A percentile compares a stretch with the other conserved stretches of the same genome.
phyloP scores from a whole-genome alignment of 2,888 invertebrate genomes.

The Dicyrtomina minuta region DNA sequence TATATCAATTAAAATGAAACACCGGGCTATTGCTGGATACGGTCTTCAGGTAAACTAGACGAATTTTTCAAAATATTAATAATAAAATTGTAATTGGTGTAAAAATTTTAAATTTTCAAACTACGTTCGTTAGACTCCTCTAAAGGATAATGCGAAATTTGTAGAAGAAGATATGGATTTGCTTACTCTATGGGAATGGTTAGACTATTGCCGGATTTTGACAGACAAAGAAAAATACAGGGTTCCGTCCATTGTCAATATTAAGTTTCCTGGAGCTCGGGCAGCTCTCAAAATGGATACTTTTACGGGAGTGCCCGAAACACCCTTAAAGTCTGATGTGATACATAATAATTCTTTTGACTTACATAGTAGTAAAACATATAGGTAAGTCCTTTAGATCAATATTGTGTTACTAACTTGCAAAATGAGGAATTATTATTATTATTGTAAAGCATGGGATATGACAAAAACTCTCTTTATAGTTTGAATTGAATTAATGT shows the following conservation, averaged over 20 bases:
- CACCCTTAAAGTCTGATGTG: slow-evolving; percentile 49
- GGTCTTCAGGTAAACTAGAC: slow-evolving; percentile 70
- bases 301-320: slow-evolving; percentile 21
- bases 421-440: not conserved
- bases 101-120: too few relatives aligned
- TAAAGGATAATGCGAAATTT: slow-evolving; percentile 76
- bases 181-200: slow-evolving; percentile 80
- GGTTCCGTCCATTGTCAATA: slow-evolving; percentile 41
- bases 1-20: slow-evolving; percentile 72
- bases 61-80: not conserved
- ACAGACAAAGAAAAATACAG: slow-evolving; percentile 61
- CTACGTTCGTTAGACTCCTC: slow-evolving; percentile 63
- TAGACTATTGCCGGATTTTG: slow-evolving; percentile 69
- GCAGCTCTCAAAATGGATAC: slow-evolving; percentile 46
- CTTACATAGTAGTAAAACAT: slow-evolving; percentile 48
- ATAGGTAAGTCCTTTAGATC: slow-evolving; percentile 38
- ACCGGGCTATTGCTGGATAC: slow-evolving; percentile 71
- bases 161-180: slow-evolving; percentile 68
- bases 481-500: too few relatives aligned
- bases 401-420: not conserved
- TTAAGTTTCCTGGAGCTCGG: slow-evolving; percentile 50
- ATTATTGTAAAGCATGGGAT: too few relatives aligned
- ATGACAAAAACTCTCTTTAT: too few relatives aligned
- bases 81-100: too few relatives aligned
- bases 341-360: slow-evolving; percentile 51